Evolutionary conservation across 2,113 vertebrate species (phyloP).

Genomic region (Halichoerus grypus): DNA sequence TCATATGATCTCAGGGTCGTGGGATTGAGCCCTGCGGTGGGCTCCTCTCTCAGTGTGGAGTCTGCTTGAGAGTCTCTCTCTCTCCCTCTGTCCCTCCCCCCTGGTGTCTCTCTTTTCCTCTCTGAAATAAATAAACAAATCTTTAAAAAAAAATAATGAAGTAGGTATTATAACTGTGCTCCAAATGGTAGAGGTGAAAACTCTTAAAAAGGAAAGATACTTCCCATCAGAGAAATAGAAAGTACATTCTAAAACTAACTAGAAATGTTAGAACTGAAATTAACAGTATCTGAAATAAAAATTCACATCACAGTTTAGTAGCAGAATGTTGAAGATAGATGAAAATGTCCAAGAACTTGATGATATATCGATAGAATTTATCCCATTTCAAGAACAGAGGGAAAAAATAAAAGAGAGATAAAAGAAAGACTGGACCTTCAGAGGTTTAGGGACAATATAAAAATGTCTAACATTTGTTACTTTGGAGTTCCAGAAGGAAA

Average conservation of each 20-base stretch:
- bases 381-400: not conserved
- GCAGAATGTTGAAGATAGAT: not conserved
- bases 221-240: not conserved
- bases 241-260: not conserved
- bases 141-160: not conserved
- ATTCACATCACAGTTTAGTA: not conserved
- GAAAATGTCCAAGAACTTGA: not conserved
- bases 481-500: not conserved
- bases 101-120: not conserved
- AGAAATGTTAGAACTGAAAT: not conserved
- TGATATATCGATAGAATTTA: not conserved
- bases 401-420: not conserved
- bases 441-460: not conserved
- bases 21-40: accelerated
- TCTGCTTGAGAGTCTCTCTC: not conserved
- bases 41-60: not conserved
- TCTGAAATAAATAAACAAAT: not conserved
- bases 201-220: not conserved
- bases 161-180: not conserved
- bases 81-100: not conserved
- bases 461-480: not conserved
- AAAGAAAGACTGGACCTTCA: not conserved
- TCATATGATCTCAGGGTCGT: not conserved
- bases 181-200: not conserved
- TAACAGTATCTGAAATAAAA: not conserved